A percentile compares a stretch with the other conserved stretches of the same genome.
These are phyloP conservation scores for Fragum sueziense DNA, from an alignment of 2,888 invertebrate genomes.

Conservation along the genomic window DNA sequence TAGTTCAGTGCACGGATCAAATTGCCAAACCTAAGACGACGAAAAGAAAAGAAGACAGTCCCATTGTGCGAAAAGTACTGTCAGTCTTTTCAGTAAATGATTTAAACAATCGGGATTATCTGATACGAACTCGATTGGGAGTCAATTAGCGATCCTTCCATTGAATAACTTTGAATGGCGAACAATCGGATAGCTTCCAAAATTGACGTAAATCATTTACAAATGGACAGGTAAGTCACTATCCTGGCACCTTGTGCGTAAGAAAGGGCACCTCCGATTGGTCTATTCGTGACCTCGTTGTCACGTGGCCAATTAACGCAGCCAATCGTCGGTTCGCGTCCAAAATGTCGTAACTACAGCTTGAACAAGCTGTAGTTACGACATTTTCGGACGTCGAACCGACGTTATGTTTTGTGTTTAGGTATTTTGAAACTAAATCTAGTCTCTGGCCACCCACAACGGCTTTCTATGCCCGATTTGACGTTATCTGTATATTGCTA, in stretches of 20 bases:
- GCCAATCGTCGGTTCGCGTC: too few relatives aligned
- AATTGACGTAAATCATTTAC: slow-evolving; percentile 51
- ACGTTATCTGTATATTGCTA: slow-evolving; percentile 42
- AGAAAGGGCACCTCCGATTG: slow-evolving; percentile 55
- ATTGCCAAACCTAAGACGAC: slow-evolving; percentile 40
- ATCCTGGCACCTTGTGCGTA: slow-evolving; percentile 56
- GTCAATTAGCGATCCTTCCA: slow-evolving; percentile 56
- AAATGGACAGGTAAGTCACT: slow-evolving; percentile 49
- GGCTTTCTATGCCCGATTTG: slow-evolving; percentile 30
- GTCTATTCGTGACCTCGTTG: slow-evolving; percentile 36
- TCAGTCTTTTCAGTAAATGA: slow-evolving; percentile 46
- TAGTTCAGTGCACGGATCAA: slow-evolving; percentile 50
- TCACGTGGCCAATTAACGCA: slow-evolving; percentile 17
- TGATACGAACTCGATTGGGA: slow-evolving; percentile 38
- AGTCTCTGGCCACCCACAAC: slow-evolving; percentile 50
- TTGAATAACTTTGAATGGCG: slow-evolving; percentile 31
- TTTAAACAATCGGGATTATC: slow-evolving; percentile 52
- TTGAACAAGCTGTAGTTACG: too few relatives aligned
- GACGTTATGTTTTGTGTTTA: not conserved
- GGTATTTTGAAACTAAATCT: not conserved
- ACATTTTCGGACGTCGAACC: too few relatives aligned
- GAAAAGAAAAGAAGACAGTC: slow-evolving; percentile 40
- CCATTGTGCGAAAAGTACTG: slow-evolving; percentile 53
- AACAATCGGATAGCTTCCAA: slow-evolving; percentile 46
- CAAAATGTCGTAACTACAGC: too few relatives aligned